These are phyloP conservation scores for Nemoura dubitans DNA, from an alignment of 2,888 invertebrate species.

Conservation along the genomic window DNA sequence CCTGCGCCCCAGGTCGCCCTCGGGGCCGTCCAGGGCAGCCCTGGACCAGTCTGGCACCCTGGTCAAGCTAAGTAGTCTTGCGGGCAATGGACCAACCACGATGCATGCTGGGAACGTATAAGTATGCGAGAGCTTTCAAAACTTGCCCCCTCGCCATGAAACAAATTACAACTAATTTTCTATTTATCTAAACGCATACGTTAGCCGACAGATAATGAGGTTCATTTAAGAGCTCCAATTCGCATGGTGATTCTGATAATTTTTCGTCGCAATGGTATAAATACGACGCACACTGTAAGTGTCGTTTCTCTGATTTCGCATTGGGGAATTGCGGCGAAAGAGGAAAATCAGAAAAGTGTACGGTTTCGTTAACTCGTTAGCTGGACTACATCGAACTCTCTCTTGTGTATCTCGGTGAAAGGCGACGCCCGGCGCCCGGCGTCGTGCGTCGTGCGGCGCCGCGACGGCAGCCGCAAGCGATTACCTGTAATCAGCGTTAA, in stretches of 20 bases:
- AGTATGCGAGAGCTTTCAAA: neutral
- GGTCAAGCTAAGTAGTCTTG: neutral
- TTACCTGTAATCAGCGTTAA: constrained; percentile 12
- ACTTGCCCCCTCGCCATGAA: neutral
- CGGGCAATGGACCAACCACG: neutral
- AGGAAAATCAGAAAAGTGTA: neutral
- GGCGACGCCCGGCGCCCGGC: neutral
- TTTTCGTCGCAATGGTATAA: neutral
- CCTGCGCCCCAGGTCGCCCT: neutral
- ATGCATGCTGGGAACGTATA: neutral
- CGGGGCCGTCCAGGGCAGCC: neutral
- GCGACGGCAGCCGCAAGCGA: neutral
- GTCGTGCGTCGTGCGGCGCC: neutral
- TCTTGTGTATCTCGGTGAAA: neutral
- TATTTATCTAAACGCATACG: neutral
- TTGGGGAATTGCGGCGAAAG: neutral
- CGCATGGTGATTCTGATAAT: neutral
- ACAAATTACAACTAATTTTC: neutral
- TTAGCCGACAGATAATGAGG: neutral
- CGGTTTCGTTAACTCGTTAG: neutral
- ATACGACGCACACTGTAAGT: too few species aligned
- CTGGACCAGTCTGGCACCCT: neutral
- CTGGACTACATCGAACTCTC: neutral
- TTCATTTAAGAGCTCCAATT: neutral
- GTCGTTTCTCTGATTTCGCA: neutral